Evolutionary conservation across 2,888 invertebrate genomes (phyloP), one percentile per base, ranked within the genome.

Genomic region (Crocallis elinguaria): DNA sequence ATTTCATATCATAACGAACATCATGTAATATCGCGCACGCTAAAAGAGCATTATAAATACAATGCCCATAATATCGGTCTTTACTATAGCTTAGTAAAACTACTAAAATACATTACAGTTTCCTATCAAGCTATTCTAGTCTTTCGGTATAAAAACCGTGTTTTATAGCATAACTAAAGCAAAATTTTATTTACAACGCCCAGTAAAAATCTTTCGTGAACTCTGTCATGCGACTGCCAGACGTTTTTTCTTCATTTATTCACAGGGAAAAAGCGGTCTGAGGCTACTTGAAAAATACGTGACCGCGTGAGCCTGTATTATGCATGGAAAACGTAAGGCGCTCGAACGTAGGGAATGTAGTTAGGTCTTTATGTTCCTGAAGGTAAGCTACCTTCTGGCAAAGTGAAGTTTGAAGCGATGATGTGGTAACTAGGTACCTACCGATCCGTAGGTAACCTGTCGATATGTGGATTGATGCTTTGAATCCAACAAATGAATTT

Each of bases 261-360:
- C 86, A 88, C 37, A 80, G 82, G 79, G 75, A 73, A 71, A 85
- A 86, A 85, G 83, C 78, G 82, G 76, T 75, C 82, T 78, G 75
- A 67, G 82, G 82, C 80, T 77, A 78, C 84, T 82, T 75, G 84
- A 84, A 87, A 85, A 83, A 83, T 86, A 88, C 87, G 87, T 87
- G 87, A 86, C 86, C 79, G 77, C 77, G 76, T 79, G 71, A 75
- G 71, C 63, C 69, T 88, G 79, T 85, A 88, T 88, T 82, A 82
- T 86, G 75, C 78, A 88, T 79, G 72, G 71, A 68, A 69, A 69
- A 64, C 64, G 67, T 60, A 60, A 55, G 56, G 53, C 44, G 45
- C 53, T 41, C 43, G 46, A 32, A 23, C 43, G 66, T 36, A 36
- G 32, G 19, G 33, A 66, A 69, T 60, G 66, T 68, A 71, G 58